phyloP scores from a whole-genome alignment of 2,888 invertebrate genomes.

The Hirtodrosophila trivittata region DNA sequence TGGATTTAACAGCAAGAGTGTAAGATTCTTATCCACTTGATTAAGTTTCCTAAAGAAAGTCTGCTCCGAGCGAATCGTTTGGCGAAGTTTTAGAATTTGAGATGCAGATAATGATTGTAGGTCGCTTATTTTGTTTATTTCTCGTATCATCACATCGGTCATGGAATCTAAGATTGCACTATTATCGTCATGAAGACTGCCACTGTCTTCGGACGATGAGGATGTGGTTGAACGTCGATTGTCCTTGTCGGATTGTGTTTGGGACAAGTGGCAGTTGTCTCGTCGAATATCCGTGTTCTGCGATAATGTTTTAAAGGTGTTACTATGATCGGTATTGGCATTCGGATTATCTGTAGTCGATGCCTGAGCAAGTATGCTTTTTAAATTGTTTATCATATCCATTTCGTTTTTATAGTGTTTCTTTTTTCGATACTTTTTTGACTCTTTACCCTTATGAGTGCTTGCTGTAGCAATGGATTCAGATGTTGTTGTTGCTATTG shows the following conservation, averaged over 20 bases:
- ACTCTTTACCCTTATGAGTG: slow-evolving; percentile 52
- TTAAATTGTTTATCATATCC: slow-evolving; percentile 83
- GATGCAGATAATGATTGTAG: slow-evolving; percentile 64
- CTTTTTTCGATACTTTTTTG: slow-evolving; percentile 80
- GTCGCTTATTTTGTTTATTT: slow-evolving; percentile 81
- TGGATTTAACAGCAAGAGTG: slow-evolving; percentile 81
- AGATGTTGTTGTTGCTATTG: background rate
- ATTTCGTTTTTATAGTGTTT: slow-evolving; percentile 82
- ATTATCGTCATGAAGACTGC: slow-evolving; percentile 28
- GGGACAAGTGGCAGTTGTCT: background rate
- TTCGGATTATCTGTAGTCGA: background rate
- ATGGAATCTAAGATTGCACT: slow-evolving; percentile 56
- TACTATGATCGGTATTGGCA: background rate
- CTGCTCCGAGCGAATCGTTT: slow-evolving; percentile 75
- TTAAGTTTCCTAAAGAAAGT: slow-evolving; percentile 82
- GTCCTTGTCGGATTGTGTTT: slow-evolving; percentile 11
- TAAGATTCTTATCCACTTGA: slow-evolving; percentile 81
- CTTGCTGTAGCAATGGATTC: background rate
- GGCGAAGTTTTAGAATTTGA: slow-evolving; percentile 74
- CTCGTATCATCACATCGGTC: slow-evolving; percentile 66
- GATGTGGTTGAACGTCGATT: slow-evolving; percentile 19
- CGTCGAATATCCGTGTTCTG: background rate
- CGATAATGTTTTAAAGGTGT: background rate
- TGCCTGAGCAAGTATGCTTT: slow-evolving; percentile 72
- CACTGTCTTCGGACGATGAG: slow-evolving; percentile 29